Conservation (phyloP, 2,113 vertebrate genomes). For the Acrocephalus kingi region DNA sequence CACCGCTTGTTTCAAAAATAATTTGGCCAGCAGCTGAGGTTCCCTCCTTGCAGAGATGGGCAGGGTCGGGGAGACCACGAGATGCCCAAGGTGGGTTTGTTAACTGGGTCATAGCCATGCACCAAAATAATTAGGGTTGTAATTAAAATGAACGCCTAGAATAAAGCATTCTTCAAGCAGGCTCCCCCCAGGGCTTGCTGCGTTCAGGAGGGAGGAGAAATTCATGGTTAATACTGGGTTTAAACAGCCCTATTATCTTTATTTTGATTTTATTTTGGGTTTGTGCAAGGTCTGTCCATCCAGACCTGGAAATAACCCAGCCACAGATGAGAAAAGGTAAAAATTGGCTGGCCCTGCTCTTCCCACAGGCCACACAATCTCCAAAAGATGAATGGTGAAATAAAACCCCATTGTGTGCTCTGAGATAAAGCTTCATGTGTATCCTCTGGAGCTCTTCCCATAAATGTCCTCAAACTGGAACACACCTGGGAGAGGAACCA, state of each 20-base stretch:
- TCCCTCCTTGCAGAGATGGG: conserved; percentile 28
- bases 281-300: neutral
- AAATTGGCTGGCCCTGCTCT: neutral
- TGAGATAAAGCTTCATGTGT: neutral
- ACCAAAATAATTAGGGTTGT: conserved; percentile 28
- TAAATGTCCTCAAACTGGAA: neutral
- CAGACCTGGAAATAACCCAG: neutral
- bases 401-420: neutral
- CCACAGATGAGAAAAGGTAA: neutral
- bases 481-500: neutral
- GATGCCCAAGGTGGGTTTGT: conserved; percentile 12
- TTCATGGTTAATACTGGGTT: neutral
- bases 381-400: neutral
- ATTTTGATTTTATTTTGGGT: neutral
- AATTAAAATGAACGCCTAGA: conserved; percentile 50
- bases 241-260: neutral
- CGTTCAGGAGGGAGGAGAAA: conserved; percentile 4
- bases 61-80: neutral
- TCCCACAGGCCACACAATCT: neutral
- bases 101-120: conserved; percentile 54
- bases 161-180: conserved; percentile 38
- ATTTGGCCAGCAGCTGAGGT: neutral
- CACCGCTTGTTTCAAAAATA: conserved; percentile 57
- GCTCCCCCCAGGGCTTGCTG: neutral
- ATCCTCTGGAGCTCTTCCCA: neutral